Base-by-base conservation (phyloP, 2,888 invertebrate genomes). In the Incurvaria masculella region DNA sequence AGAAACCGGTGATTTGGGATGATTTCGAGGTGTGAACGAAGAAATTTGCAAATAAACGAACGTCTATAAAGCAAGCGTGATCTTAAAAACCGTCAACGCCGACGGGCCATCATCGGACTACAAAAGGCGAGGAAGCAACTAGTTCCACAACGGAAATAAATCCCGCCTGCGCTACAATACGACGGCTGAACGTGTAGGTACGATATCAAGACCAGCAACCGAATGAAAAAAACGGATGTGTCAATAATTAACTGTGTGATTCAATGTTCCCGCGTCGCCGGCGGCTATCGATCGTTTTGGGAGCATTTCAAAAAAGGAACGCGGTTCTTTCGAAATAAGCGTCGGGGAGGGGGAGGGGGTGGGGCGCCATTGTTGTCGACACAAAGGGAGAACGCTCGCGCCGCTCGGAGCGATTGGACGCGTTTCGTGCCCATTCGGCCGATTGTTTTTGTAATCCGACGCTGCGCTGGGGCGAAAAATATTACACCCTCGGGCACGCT, bases 231-330 rank as follows among this genome's bases (percentile, higher is more conserved):
- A 73, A 69, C 72, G 73, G 75, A 74, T 73, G 75, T 73, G 75
- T 75, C 75, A 72, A 75, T 76, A 75, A 76, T 76, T 76, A 75
- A 72, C 75, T 68, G 69, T 68, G 67, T 66, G 74, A 75, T 70
- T 66, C 64, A 63, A 64, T 60, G 61, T 23, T 23, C 23, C 64
- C 64, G 54, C 59, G 61, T 62, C 60, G 73, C 75, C 71, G 62
- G 60, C 64, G 72, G 75, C 70, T 68, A 69, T 71, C 69, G 68
- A 69, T 66, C 23, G 23, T 23, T 23, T n/a, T 10, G 23, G 23
- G 10, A 6, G 5, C 23, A 23, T 23, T 23, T 23, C 4, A 23
- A 23, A 23, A 23, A 23, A 23, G 10, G 23, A 23, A 23, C 23
- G 23, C 23, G 23, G 23, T 4, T 23, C 4, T 23, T 23, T 23